Conservation (phyloP, 2,113 vertebrate species). For the Silurus asotus region DNA sequence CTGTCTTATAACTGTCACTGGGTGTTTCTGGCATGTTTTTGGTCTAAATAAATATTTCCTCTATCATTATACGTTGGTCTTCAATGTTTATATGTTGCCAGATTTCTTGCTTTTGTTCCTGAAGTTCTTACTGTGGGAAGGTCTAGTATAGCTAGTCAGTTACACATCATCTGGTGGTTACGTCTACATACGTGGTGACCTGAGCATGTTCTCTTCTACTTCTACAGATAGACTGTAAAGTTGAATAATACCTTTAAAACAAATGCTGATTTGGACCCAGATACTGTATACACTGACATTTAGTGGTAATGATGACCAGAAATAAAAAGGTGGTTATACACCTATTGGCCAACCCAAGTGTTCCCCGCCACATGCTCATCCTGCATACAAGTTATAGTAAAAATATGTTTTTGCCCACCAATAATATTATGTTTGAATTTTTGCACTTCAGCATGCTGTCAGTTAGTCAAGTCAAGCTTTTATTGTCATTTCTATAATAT, state of each 20-base stretch:
- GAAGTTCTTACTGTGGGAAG: not conserved
- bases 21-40: constrained; percentile 60
- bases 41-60: constrained; percentile 61
- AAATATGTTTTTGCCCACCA: not conserved
- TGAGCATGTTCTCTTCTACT: not conserved
- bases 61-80: constrained; percentile 45
- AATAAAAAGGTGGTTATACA: not conserved
- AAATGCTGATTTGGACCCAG: not conserved
- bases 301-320: not conserved
- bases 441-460: not conserved
- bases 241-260: not conserved
- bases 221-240: not conserved
- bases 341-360: not conserved
- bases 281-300: not conserved
- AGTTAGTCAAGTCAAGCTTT: too few relatives aligned
- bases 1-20: constrained; percentile 56
- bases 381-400: not conserved
- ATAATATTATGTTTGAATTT: not conserved
- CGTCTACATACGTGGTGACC: not conserved
- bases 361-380: not conserved
- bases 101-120: not conserved
- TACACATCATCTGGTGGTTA: not conserved
- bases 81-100: constrained; percentile 16
- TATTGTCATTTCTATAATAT: too few relatives aligned
- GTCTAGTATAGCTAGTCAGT: not conserved